Evolutionary conservation across 2,113 vertebrate genomes (phyloP), one percentile per base, ranked within the genome.

Genomic region (Bufo gargarizans): DNA sequence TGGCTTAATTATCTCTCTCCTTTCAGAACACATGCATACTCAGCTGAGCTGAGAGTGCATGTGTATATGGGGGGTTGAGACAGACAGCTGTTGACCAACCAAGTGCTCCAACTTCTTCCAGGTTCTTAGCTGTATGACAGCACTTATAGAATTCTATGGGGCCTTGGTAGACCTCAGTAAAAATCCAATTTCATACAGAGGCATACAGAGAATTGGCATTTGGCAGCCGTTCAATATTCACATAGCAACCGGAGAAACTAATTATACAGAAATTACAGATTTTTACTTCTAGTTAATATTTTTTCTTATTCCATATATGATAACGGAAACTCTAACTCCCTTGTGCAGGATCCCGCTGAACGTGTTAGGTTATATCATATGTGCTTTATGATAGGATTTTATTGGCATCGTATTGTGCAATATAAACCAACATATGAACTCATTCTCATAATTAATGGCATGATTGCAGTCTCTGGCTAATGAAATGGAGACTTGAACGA

Each of bases 221-320:
- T 88, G 86, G 86, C 86, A 82, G 67, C 10, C 22, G 47, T 49
- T 82, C 86, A 82, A 74, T 43, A 78, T 82, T 88, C 78, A 82
- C 86, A 88, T 88, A 43, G 79, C 61, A 88, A 82, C 86, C n/a
- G 72, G 67, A 82, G 77, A 78, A 87, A 88, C 53, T 82, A 67
- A 81, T 87, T 87, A 87, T 59, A 20, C 78, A 88, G 79, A 88
- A 82, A 82, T 82, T 82, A 61, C 86, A 50, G 78, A 82, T 74
- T 72, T 87, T 81, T 59, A 80, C 71, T 82, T 81, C 3, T 8
- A 82, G 86, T 61, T 71, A 69, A 82, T 82, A 74, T n/a, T n/a
- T n/a, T 58, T 69, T 87, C 13, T n/a, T 7, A 50, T 74, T 82
- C 9, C 67, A 61, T 61, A 5, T 58, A 58, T 50, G 65, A 82